A percentile compares a stretch with the other conserved stretches of the same genome.
phyloP scores from a whole-genome alignment of 2,888 invertebrate genomes.

The Dione vanillae region DNA sequence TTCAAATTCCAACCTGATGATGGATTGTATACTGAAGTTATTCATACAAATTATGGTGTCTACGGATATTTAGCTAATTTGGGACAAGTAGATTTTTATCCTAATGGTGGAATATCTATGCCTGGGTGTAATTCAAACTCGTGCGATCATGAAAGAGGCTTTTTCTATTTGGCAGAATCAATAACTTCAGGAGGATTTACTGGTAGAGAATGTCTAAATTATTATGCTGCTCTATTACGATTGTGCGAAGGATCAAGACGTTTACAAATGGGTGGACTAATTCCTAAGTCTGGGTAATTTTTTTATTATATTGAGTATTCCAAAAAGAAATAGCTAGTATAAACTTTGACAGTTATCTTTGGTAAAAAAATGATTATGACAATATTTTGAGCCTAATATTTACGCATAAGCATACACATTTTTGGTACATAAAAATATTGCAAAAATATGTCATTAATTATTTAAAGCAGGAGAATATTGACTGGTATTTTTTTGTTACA shows the following conservation, averaged over 20 bases:
- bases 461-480: too few relatives aligned
- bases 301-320: constrained; percentile 29
- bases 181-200: constrained; percentile 61
- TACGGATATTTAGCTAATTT: constrained; percentile 62
- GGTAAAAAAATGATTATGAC: too few relatives aligned
- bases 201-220: constrained; percentile 63
- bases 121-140: constrained; percentile 65
- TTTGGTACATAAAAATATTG: too few relatives aligned
- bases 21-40: constrained; percentile 66
- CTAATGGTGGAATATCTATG: constrained; percentile 68
- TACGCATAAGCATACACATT: too few relatives aligned
- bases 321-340: too few relatives aligned
- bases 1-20: constrained; percentile 61
- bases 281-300: constrained; percentile 63
- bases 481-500: constrained; percentile 58
- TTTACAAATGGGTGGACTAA: constrained; percentile 66
- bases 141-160: constrained; percentile 64
- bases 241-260: constrained; percentile 57
- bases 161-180: constrained; percentile 67
- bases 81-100: constrained; percentile 68
- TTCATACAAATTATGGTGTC: constrained; percentile 67
- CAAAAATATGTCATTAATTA: not conserved
- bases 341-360: too few relatives aligned
- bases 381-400: too few relatives aligned
- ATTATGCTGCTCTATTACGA: constrained; percentile 59